Evolutionary conservation across 2,113 vertebrate genomes (phyloP).

Genomic region (Capreolus pygargus): DNA sequence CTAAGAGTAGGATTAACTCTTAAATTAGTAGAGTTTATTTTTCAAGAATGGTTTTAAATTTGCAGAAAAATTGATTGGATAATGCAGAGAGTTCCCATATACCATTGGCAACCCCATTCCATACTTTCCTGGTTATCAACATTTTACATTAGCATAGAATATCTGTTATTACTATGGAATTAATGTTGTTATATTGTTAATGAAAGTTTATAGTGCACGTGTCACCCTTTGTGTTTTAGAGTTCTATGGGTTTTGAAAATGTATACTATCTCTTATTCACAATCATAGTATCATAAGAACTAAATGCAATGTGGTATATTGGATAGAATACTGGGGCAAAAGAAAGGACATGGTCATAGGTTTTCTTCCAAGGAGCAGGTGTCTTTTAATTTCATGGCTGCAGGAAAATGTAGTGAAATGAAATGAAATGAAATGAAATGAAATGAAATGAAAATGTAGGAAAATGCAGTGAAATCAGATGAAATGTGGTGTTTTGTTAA

Average conservation of each 20-base stretch:
- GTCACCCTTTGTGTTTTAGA: not conserved
- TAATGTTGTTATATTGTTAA: not conserved
- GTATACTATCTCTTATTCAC: not conserved
- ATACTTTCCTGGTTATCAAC: not conserved
- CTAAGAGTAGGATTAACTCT: not conserved
- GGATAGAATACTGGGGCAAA: not conserved
- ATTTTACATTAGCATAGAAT: not conserved
- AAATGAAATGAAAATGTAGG: too few species aligned
- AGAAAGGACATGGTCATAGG: not conserved
- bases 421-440: too few species aligned
- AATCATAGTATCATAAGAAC: not conserved
- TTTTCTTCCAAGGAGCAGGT: too few species aligned
- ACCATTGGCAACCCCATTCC: not conserved
- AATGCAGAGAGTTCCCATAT: not conserved
- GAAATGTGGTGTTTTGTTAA: not conserved
- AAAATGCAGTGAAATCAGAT: not conserved
- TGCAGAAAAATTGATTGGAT: not conserved
- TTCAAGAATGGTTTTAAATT: not conserved
- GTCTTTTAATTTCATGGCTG: too few species aligned
- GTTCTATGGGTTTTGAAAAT: not conserved
- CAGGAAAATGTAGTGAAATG: too few species aligned
- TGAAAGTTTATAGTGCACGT: not conserved
- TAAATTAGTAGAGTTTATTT: not conserved
- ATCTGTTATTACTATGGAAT: not conserved
- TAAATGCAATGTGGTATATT: not conserved